These are phyloP conservation scores for Ciona savignyi DNA, from an alignment of 23 tunicate species.

Conservation along the genomic window DNA sequence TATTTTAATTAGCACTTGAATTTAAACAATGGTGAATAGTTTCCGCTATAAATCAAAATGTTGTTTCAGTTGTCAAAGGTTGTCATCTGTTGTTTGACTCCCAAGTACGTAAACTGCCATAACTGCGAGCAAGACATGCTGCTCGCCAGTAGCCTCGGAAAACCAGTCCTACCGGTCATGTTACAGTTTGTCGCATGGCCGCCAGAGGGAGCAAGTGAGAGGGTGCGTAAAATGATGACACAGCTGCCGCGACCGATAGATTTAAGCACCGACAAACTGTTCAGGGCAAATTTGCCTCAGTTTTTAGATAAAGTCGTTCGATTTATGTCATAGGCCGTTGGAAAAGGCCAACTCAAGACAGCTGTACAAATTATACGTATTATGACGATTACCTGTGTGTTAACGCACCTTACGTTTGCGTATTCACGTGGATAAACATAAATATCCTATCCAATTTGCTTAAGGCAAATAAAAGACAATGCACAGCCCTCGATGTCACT, in stretches of 20 bases:
- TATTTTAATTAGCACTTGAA: no score
- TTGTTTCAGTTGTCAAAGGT: conserved; percentile 48
- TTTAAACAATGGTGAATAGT: no score
- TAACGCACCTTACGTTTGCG: no score
- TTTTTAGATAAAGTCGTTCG: conserved; percentile 32
- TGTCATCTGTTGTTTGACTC: conserved; percentile 59
- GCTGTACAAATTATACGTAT: background rate
- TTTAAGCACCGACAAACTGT: conserved; percentile 69
- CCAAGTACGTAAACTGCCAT: conserved; percentile 59
- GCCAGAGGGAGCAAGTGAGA: conserved; percentile 54
- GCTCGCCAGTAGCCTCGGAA: conserved; percentile 44
- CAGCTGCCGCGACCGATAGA: conserved; percentile 50
- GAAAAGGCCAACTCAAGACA: background rate
- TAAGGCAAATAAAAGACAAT: no score
- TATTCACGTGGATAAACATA: no score
- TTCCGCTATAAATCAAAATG: no score
- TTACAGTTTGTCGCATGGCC: conserved; percentile 61
- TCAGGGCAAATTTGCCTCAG: conserved; percentile 38
- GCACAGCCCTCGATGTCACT: no score
- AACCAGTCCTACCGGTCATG: conserved; percentile 57
- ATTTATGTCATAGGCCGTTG: background rate
- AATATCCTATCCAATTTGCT: no score
- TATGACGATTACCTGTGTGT: no score
- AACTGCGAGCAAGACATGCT: conserved; percentile 65
- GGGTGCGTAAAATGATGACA: conserved; percentile 37